Percentiles rank a stretch among this genome's conserved stretches.
Evolutionary conservation across 1,140 invertebrate species (phyloP).

Genomic region (Lucilia cuprina): DNA sequence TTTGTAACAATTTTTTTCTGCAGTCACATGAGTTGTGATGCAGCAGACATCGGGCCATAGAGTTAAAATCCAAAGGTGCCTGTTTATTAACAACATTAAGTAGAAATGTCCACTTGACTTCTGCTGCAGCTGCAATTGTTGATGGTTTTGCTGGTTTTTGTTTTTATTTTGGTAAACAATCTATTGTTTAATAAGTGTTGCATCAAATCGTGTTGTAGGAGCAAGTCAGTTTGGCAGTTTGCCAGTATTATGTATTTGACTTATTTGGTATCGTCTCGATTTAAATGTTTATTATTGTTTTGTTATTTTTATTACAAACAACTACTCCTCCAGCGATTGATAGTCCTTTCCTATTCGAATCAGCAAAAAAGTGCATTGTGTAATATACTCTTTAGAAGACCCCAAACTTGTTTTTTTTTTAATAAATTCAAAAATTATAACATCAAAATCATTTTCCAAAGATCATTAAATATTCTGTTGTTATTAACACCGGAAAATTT

Average conservation of each 20-base stretch:
- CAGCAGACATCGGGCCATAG: too few species aligned
- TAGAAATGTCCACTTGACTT: conserved; percentile 6
- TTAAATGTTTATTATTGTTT: too few species aligned
- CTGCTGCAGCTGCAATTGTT: not conserved
- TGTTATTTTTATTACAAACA: too few species aligned
- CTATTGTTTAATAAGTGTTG: not conserved
- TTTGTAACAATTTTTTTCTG: not conserved
- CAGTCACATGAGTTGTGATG: not conserved
- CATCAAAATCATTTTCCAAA: not conserved
- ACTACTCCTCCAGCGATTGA: too few species aligned
- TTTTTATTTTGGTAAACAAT: too few species aligned
- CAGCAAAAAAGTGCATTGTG: not conserved
- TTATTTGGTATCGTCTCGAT: not conserved
- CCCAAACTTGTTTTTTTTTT: too few species aligned
- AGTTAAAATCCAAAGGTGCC: not conserved
- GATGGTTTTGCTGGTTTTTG: too few species aligned
- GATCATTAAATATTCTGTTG: not conserved
- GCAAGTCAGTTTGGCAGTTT: not conserved
- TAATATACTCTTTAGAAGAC: not conserved
- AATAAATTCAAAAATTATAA: not conserved
- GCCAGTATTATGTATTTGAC: not conserved
- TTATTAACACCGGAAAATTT: not conserved
- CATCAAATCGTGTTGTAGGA: too few species aligned
- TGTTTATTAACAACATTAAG: not conserved
- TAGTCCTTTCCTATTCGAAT: not conserved